Conservation (phyloP, 2,888 invertebrate genomes). For the Microplitis deprimator region DNA sequence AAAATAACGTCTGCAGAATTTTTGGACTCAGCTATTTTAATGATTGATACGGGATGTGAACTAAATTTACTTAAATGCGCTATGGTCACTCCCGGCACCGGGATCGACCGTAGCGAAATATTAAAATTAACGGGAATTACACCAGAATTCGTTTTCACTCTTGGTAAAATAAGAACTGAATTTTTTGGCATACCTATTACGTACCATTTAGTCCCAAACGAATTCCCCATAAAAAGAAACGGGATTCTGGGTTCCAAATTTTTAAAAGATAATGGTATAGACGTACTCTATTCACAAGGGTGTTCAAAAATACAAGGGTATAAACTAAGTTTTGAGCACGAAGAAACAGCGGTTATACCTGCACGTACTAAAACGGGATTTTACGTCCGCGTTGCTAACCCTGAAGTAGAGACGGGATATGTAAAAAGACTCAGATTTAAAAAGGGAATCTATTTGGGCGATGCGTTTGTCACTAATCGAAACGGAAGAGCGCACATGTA, state of each 20-base stretch:
- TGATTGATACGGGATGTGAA: no score
- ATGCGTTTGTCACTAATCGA: conserved; percentile 39
- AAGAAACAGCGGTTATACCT: conserved; percentile 35
- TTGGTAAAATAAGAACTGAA: conserved; percentile 2
- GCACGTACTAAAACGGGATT: conserved; percentile 33
- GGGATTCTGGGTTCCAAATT: no score
- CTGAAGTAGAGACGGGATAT: conserved; percentile 40
- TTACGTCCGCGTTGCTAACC: conserved; percentile 33
- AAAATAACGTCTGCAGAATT: no score
- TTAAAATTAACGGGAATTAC: conserved; percentile 37
- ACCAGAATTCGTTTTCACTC: conserved; percentile 28
- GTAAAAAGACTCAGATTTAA: conserved; percentile 27
- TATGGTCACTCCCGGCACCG: no score
- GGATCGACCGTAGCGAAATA: background rate
- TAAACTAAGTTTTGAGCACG: conserved; percentile 35
- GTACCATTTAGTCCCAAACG: conserved; percentile 35
- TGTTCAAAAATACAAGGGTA: conserved; percentile 32
- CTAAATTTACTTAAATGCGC: no score
- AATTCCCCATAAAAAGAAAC: no score
- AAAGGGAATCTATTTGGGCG: conserved; percentile 37
- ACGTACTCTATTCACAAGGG: no score
- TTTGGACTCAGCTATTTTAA: no score
- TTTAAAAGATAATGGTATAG: no score
- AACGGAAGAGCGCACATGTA: conserved; percentile 41
- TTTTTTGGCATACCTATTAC: conserved; percentile 12